phyloP scores from a whole-genome alignment of 64 coral and sea anemone genomes.

The Cladopsammia gracilis region DNA sequence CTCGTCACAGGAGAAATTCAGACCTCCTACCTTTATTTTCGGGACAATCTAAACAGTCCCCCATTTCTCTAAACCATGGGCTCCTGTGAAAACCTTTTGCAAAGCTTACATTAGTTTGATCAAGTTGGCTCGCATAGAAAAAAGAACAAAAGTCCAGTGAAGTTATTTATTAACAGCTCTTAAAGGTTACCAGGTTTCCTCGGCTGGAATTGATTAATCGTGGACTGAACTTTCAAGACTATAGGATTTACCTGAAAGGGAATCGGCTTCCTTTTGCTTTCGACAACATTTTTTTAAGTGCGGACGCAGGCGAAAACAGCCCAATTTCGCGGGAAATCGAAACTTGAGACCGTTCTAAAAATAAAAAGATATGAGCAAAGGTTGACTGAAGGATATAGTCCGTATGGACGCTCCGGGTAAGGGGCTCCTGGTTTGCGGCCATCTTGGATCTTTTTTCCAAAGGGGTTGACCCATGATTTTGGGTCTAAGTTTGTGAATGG shows the following conservation, averaged over 20 bases:
- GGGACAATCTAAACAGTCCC: constrained; percentile 9
- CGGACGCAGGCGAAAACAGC: no score
- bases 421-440: background rate
- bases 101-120: constrained; percentile 11
- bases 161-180: background rate
- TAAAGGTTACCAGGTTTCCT: background rate
- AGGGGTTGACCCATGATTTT: no score
- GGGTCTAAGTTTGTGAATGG: no score
- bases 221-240: no score
- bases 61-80: constrained; percentile 3
- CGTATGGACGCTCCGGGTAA: background rate
- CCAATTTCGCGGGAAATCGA: no score
- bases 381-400: no score
- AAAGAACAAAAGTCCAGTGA: constrained; percentile 4
- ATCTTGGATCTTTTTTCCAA: no score
- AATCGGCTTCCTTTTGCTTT: no score
- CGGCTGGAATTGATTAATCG: background rate
- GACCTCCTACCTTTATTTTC: constrained; percentile 11
- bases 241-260: no score
- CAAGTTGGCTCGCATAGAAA: background rate
- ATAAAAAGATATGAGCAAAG: no score
- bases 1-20: constrained; percentile 9
- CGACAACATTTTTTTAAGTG: no score
- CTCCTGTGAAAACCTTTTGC: constrained; percentile 21
- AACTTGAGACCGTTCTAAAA: no score